Evolutionary conservation across 1,140 invertebrate species (phyloP).

Genomic region (Phenacoccus solenopsis): DNA sequence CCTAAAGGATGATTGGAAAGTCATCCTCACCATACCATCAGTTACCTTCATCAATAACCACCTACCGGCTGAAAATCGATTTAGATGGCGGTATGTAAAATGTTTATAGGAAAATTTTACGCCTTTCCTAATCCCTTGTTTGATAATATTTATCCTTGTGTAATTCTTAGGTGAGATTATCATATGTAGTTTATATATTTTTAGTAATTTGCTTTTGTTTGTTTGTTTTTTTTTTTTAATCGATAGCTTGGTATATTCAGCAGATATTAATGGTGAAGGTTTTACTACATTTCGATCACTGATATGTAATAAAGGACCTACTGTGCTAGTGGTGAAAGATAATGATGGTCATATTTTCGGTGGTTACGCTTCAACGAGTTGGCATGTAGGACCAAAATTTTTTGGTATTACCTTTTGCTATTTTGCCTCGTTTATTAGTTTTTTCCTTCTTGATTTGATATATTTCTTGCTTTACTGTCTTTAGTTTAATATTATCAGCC

Average conservation of each 20-base stretch:
- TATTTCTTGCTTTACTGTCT: no score
- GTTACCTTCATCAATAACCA: neutral
- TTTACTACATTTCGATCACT: slow-evolving; percentile 62
- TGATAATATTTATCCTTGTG: neutral
- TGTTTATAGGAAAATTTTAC: neutral
- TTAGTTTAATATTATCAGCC: no score
- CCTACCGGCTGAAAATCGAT: neutral
- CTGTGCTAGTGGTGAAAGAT: slow-evolving; percentile 63
- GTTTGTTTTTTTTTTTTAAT: no score
- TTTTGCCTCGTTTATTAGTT: neutral
- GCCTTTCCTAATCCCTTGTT: neutral
- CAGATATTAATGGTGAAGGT: slow-evolving; percentile 65
- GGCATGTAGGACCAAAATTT: slow-evolving; percentile 57
- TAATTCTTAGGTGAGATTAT: no score
- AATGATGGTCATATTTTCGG: slow-evolving; percentile 71
- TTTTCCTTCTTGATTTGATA: no score
- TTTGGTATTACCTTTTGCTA: slow-evolving; percentile 29
- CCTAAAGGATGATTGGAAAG: neutral
- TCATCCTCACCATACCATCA: neutral
- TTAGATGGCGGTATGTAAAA: neutral
- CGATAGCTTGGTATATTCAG: slow-evolving; percentile 60
- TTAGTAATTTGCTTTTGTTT: neutral
- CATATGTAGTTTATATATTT: neutral
- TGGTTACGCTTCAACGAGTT: slow-evolving; percentile 64
- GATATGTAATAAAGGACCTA: slow-evolving; percentile 61